Evolutionary conservation across 1,140 invertebrate genomes (phyloP).

Genomic region (Drosophila erecta): DNA sequence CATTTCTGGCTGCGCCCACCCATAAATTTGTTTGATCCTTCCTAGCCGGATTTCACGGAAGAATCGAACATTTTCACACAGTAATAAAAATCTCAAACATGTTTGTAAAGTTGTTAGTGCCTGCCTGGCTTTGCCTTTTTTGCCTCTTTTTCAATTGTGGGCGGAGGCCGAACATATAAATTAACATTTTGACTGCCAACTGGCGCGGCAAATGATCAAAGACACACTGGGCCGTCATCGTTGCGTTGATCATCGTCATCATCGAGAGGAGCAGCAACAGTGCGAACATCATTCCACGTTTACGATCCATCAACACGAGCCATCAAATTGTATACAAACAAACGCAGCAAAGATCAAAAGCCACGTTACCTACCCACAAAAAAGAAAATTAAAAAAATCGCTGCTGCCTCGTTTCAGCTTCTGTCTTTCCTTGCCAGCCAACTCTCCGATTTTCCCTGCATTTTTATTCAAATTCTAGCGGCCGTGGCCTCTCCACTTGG

Average conservation of each 20-base stretch:
- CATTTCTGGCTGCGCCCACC: conserved; percentile 53
- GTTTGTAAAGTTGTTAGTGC: conserved; percentile 81
- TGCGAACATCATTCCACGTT: conserved; percentile 79
- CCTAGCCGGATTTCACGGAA: conserved; percentile 65
- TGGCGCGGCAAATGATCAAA: conserved; percentile 82
- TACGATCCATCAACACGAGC: conserved; percentile 84
- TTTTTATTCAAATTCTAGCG: conserved; percentile 68
- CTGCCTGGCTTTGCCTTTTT: no score
- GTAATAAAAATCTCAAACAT: conserved; percentile 83
- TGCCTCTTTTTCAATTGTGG: conserved; percentile 44
- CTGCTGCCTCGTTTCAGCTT: conserved; percentile 17
- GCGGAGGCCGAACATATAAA: conserved; percentile 74
- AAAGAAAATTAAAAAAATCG: not conserved
- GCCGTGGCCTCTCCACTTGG: conserved; percentile 42
- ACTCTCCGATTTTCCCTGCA: conserved; percentile 24
- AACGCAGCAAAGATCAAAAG: conserved; percentile 84
- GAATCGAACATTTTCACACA: conserved; percentile 77
- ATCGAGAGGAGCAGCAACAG: conserved; percentile 49
- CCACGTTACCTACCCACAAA: conserved; percentile 55
- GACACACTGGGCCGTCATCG: conserved; percentile 77
- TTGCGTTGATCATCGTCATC: conserved; percentile 76
- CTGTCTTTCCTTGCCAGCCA: conserved; percentile 16
- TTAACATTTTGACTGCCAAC: conserved; percentile 84
- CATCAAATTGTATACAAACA: conserved; percentile 84
- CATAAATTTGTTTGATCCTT: conserved; percentile 81